phyloP scores from a whole-genome alignment of 1,140 invertebrate genomes.

The Chironomus striatipennis region DNA sequence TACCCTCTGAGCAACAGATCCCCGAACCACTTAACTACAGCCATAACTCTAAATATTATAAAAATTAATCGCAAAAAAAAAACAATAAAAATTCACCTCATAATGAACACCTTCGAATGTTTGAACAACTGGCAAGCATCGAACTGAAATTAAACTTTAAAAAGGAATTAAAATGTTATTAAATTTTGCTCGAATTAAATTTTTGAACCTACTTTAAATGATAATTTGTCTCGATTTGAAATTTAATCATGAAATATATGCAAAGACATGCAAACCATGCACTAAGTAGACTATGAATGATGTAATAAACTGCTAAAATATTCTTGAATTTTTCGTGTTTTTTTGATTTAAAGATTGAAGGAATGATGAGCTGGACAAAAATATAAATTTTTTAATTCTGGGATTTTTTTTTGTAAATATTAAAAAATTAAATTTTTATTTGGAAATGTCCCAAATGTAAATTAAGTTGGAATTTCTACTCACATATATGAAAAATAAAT shows the following conservation, averaged over 20 bases:
- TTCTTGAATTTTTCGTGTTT: background rate
- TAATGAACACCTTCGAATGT: background rate
- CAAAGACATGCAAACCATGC: background rate
- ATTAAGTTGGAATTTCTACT: background rate
- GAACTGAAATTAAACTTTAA: too few relatives aligned
- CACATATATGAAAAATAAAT: background rate
- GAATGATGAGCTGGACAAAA: background rate
- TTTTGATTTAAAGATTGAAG: background rate
- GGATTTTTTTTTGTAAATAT: too few relatives aligned
- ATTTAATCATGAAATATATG: background rate
- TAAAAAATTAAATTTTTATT: too few relatives aligned
- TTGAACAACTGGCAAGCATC: background rate
- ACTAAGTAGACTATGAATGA: background rate
- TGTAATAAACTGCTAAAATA: background rate
- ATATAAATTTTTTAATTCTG: background rate
- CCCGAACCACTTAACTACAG: too few relatives aligned
- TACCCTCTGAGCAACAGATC: too few relatives aligned
- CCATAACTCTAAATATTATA: too few relatives aligned
- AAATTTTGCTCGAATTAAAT: too few relatives aligned
- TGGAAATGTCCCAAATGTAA: too few relatives aligned
- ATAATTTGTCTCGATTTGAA: background rate
- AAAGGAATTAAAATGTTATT: too few relatives aligned
- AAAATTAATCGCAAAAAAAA: too few relatives aligned
- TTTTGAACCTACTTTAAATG: too few relatives aligned
- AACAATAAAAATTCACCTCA: too few relatives aligned